phyloP scores from a whole-genome alignment of 2,113 vertebrate species.

The Arvicanthis niloticus region DNA sequence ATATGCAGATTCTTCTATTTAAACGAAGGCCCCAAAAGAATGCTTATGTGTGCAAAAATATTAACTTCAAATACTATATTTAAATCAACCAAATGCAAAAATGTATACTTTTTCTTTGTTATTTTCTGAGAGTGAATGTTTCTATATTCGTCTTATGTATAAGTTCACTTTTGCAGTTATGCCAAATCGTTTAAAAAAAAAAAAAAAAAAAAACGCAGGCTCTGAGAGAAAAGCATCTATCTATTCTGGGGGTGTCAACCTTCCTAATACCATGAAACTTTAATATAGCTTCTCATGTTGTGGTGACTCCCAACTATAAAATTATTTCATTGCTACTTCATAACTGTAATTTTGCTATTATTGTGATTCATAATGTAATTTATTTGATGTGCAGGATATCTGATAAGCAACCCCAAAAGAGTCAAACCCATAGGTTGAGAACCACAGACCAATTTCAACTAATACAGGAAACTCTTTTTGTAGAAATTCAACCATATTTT shows the following conservation, averaged over 20 bases:
- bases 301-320: neutral
- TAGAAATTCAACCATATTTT: neutral
- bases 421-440: neutral
- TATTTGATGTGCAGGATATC: neutral
- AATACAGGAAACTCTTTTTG: slow-evolving; percentile 47
- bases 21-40: neutral
- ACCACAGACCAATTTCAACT: neutral
- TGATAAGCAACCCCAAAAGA: neutral
- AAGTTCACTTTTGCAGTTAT: neutral
- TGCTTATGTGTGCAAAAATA: neutral
- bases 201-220: neutral
- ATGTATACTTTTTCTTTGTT: neutral
- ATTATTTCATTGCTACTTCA: neutral
- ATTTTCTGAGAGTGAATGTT: slow-evolving; percentile 34
- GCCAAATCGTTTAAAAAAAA: neutral
- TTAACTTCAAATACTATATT: neutral
- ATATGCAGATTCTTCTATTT: neutral
- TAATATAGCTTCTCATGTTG: neutral
- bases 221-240: neutral
- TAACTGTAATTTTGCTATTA: neutral
- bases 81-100: neutral
- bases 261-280: neutral
- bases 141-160: neutral
- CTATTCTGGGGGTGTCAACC: neutral
- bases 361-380: neutral